phyloP scores from a whole-genome alignment of 2,113 vertebrate genomes.

The Tupaia tana region DNA sequence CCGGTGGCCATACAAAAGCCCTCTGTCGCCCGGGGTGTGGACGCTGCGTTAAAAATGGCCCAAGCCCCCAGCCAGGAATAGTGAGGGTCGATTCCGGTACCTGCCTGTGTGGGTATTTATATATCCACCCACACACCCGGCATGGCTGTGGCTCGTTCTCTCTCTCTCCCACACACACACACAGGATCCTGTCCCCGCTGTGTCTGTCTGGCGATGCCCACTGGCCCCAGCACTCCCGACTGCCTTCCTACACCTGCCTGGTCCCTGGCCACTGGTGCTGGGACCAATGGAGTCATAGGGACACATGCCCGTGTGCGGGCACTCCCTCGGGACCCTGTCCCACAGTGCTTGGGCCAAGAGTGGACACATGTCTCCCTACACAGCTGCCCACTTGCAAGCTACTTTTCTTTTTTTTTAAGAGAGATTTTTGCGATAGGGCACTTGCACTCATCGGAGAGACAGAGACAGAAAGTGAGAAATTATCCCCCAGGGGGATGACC shows the following conservation, averaged over 20 bases:
- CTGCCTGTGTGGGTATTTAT: constrained; percentile 68
- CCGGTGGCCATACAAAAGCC: constrained; percentile 48
- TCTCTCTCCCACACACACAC: not conserved
- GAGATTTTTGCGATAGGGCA: too few species aligned
- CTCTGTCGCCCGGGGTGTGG: constrained; percentile 70
- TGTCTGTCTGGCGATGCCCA: not conserved
- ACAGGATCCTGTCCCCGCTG: not conserved
- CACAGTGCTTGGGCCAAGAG: not conserved
- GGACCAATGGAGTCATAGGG: not conserved
- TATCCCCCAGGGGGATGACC: too few species aligned
- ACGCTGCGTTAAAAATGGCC: constrained; percentile 59
- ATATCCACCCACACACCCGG: not conserved
- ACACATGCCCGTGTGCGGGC: accelerated
- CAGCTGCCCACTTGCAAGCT: too few species aligned
- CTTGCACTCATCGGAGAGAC: too few species aligned
- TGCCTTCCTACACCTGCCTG: not conserved
- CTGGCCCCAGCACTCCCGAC: not conserved
- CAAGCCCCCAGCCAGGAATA: constrained; percentile 62
- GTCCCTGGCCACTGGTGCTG: not conserved
- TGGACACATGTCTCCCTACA: not conserved
- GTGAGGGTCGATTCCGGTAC: constrained; percentile 56
- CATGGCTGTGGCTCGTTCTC: not conserved
- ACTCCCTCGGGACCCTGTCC: not conserved
- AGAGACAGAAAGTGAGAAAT: too few species aligned
- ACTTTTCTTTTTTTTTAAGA: too few species aligned